Conservation (phyloP, 64 coral and sea anemone species). For the Catalaphyllia jardinei region DNA sequence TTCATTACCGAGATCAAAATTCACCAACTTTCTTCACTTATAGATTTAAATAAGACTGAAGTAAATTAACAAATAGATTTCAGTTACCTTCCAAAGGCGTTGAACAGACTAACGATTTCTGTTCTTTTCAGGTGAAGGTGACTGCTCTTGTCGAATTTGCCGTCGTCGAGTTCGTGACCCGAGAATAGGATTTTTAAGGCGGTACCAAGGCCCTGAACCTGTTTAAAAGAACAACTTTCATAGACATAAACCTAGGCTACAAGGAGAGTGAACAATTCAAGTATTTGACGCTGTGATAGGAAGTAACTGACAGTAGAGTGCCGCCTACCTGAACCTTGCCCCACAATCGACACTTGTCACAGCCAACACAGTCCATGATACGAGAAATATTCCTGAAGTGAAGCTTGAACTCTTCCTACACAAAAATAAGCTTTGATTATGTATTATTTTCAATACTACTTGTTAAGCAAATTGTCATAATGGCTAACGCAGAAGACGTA, state of each 20-base stretch:
- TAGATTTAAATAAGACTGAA: too few species aligned
- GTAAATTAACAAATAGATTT: neutral
- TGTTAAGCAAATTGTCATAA: too few species aligned
- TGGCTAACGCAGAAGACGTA: too few species aligned
- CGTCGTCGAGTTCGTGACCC: conserved; percentile 81
- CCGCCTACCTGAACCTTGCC: conserved; percentile 87
- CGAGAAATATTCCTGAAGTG: conserved; percentile 92
- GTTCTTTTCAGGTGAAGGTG: conserved; percentile 69
- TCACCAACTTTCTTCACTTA: too few species aligned
- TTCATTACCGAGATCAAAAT: too few species aligned
- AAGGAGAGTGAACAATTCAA: too few species aligned
- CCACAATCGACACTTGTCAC: conserved; percentile 96
- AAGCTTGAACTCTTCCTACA: conserved; percentile 82
- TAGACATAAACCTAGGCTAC: too few species aligned
- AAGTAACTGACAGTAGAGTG: neutral
- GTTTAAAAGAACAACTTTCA: neutral
- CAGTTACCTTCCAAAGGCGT: conserved; percentile 89
- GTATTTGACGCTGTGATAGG: neutral
- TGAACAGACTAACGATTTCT: conserved; percentile 95
- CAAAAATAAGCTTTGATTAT: neutral
- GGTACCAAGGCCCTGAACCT: conserved; percentile 95
- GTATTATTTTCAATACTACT: too few species aligned
- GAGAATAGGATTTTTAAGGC: conserved; percentile 96
- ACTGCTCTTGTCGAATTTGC: conserved; percentile 45
- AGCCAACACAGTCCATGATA: conserved; percentile 99